Base-by-base conservation (phyloP, 1,140 invertebrate genomes). In the Cylas formicarius region DNA sequence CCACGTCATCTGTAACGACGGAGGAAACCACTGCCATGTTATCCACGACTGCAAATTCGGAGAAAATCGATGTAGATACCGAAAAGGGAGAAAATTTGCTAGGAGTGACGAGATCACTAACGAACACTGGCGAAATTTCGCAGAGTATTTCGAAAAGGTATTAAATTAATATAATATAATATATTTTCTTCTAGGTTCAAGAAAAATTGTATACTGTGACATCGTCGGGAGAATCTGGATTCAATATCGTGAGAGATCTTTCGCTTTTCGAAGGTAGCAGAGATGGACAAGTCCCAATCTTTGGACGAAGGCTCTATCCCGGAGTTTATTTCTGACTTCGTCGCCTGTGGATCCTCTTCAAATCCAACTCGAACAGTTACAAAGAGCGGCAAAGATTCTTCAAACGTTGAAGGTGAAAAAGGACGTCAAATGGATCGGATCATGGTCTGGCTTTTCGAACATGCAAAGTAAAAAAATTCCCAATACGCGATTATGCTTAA, bases 121-220 rank as follows among this genome's bases (percentile, higher is more conserved):
- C 16, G 22, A 45, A 6, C 33, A 32, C 10, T 28, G 35, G 19
- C 6, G 33, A 33, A 43, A 45, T 45, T 21, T 32, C 32, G 18
- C 34, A 34, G 37, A 11, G 27, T 45, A 45, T 45, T 40, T 45
- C 22, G 14, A 32, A 38, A 42, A 3, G n/a, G n/a, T n/a, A n/a
- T n/a, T n/a, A n/a, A n/a, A n/a, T 9, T 32, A 32, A 32, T 32
- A 7, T 7, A 16, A 13, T 13, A 13, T 32, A 32, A 32, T 32
- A 7, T 7, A 7, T 7, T 13, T 32, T 32, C 11, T 13, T 7
- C 11, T 32, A 33, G 34, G 10, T n/a, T 5, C 3, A 19, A 10
- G 43, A 45, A 2, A 40, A 14, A n/a, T 45, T 45, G 22, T 39
- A 39, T 45, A 26, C 43, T 45, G 43, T 44, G 14, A 45, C 22